These are phyloP conservation scores for Ploceus nigricollis DNA, from an alignment of 2,113 vertebrate species.

Conservation along the genomic window DNA sequence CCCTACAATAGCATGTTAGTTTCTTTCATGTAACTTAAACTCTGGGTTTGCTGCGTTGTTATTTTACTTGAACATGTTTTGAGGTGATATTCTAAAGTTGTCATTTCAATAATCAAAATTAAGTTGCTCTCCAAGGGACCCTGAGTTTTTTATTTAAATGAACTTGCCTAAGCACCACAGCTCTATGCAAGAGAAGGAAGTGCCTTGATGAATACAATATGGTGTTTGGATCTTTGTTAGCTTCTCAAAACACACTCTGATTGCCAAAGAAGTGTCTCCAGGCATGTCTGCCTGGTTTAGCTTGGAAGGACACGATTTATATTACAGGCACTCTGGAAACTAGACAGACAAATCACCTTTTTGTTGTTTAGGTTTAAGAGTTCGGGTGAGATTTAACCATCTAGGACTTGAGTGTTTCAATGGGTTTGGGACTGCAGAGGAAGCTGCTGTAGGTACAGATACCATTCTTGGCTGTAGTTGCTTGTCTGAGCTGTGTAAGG, in stretches of 20 bases:
- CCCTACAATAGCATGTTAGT: rapidly evolving
- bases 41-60: not conserved
- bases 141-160: not conserved
- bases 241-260: not conserved
- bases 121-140: not conserved
- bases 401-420: not conserved
- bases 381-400: not conserved
- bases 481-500: not conserved
- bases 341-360: not conserved
- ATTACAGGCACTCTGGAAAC: not conserved
- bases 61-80: not conserved
- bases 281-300: not conserved
- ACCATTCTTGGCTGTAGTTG: not conserved
- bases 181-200: not conserved
- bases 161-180: not conserved
- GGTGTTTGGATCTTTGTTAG: not conserved
- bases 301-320: not conserved
- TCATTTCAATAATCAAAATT: not conserved
- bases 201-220: not conserved
- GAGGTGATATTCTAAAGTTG: not conserved
- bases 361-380: not conserved
- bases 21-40: not conserved
- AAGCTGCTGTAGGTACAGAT: not conserved
- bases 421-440: not conserved
- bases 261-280: not conserved